These are phyloP conservation scores for Hylia prasina DNA, from an alignment of 2,113 vertebrate species.

Conservation along the genomic window DNA sequence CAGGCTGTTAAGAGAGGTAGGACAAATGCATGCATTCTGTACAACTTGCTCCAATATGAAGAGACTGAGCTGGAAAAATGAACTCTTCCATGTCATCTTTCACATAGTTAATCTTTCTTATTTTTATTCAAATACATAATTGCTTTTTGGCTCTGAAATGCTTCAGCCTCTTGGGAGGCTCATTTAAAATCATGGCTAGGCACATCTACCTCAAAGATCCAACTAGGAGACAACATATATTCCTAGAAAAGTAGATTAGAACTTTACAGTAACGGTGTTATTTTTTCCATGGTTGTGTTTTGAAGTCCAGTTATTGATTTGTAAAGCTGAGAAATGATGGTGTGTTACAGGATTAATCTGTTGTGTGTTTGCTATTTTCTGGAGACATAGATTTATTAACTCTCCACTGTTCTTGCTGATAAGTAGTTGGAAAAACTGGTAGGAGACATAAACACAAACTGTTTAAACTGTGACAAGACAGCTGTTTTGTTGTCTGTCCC, in stretches of 20 bases:
- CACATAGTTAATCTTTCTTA: neutral
- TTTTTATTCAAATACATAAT: neutral
- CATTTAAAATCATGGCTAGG: neutral
- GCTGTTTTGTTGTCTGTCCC: neutral
- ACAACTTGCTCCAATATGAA: neutral
- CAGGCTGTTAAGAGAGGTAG: neutral
- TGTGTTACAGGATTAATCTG: conserved; percentile 20
- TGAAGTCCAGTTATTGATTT: neutral
- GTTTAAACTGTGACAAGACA: neutral
- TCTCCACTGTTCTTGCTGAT: neutral
- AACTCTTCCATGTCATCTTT: neutral
- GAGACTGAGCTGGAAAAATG: neutral
- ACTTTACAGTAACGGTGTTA: neutral
- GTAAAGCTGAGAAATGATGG: conserved; percentile 4
- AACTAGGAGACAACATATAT: neutral
- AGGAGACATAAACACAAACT: neutral
- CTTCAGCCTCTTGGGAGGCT: neutral
- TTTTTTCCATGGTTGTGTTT: neutral
- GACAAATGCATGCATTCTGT: neutral
- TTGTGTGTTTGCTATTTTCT: neutral
- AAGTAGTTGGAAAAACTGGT: neutral
- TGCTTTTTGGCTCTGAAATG: neutral
- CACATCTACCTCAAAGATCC: neutral
- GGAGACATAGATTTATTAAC: neutral
- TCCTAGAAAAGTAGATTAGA: neutral